These are phyloP conservation scores for Tetragonisca angustula DNA, from an alignment of 2,888 invertebrate species.

Conservation along the genomic window DNA sequence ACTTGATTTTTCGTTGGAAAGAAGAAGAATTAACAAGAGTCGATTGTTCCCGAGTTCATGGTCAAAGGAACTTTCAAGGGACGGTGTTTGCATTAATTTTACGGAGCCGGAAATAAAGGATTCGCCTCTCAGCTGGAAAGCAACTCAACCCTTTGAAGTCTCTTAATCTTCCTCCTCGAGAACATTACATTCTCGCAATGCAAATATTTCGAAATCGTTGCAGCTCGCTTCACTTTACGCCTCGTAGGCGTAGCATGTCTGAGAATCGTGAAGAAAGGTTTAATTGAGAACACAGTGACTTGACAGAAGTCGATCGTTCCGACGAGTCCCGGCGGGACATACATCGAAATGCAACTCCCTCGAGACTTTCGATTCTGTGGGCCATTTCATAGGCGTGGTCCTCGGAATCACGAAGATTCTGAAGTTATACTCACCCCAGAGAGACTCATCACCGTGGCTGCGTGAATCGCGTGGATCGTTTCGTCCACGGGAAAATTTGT, in stretches of 20 bases:
- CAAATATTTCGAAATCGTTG: neutral
- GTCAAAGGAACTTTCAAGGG: too few species aligned
- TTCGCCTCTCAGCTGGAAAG: neutral
- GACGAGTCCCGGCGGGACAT: neutral
- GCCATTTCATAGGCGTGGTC: slow-evolving; percentile 19
- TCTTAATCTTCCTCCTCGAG: too few species aligned
- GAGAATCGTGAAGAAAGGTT: neutral
- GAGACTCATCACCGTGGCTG: neutral
- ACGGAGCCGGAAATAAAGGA: neutral
- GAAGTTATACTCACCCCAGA: neutral
- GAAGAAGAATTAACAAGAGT: too few species aligned
- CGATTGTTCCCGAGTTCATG: too few species aligned
- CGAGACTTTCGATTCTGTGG: neutral
- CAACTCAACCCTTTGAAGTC: too few species aligned
- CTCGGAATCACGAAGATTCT: neutral
- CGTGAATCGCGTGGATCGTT: slow-evolving; percentile 44
- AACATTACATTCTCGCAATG: neutral
- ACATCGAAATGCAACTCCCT: neutral
- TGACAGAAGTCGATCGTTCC: slow-evolving; percentile 1
- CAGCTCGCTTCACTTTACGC: neutral
- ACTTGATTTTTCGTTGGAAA: too few species aligned
- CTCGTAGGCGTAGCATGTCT: neutral
- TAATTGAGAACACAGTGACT: slow-evolving; percentile 35
- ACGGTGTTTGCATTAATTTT: too few species aligned
- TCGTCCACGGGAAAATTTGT: slow-evolving; percentile 43